Evolutionary conservation across 92 coral and sea anemone species (phyloP).

Genomic region (Desmophyllum pertusum): DNA sequence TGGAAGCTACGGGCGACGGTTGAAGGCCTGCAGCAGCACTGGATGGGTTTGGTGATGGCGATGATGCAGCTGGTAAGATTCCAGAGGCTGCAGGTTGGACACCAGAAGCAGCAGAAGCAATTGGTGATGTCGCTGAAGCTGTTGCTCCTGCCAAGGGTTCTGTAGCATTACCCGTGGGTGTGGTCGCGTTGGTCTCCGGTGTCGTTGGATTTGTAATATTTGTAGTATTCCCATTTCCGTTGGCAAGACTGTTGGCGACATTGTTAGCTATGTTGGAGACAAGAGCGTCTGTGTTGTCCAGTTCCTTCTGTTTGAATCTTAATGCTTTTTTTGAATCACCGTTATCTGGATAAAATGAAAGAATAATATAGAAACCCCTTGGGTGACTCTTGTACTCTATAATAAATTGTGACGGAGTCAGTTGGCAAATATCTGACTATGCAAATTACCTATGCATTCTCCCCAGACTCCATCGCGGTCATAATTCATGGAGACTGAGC

Average conservation of each 20-base stretch:
- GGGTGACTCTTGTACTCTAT: no score
- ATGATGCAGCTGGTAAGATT: background rate
- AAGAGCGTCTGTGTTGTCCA: constrained; percentile 11
- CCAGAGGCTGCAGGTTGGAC: background rate
- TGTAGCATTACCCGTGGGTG: background rate
- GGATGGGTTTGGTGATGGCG: background rate
- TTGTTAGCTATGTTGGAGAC: constrained; percentile 13
- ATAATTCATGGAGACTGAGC: constrained; percentile 77
- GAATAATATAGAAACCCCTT: background rate
- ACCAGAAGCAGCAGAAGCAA: background rate
- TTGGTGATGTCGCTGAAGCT: background rate
- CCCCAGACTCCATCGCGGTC: constrained; percentile 98
- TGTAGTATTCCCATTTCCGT: background rate
- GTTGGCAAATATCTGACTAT: no score
- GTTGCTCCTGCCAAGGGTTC: background rate
- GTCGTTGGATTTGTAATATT: background rate
- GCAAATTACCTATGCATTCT: constrained; percentile 78
- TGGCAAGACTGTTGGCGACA: constrained; percentile 2
- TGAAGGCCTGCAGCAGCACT: background rate
- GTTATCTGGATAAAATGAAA: constrained; percentile 36
- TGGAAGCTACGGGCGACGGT: background rate
- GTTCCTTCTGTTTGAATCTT: constrained; percentile 30
- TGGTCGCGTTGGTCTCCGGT: background rate
- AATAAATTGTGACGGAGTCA: no score
- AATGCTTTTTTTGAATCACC: constrained; percentile 41